Evolutionary conservation across 2,888 invertebrate genomes (phyloP), one percentile per base, ranked within the genome.

Genomic region (Plemyria rubiginata): DNA sequence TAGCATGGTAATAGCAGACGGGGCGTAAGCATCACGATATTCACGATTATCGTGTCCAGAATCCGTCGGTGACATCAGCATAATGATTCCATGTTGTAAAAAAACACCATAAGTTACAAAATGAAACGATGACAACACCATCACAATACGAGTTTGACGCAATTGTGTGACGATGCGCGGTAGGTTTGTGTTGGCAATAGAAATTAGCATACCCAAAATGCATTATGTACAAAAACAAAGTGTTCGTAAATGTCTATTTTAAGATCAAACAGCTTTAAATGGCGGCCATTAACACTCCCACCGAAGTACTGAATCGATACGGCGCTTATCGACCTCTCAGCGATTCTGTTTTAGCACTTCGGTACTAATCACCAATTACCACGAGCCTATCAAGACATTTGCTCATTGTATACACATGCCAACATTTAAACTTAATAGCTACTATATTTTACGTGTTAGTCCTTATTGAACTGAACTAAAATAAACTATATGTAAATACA

Each of bases 331-430:
- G 85, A 84, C 76, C 76, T 76, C 71, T 72, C 79, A 72, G 81
- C 78, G 76, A 85, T 79, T 84, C 75, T 72, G 83, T 90, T 88
- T 90, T 88, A 89, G 88, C 89, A 87, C 85, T 76, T 87, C 80
- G 77, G 76, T 85, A 85, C 87, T 90, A 90, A 90, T 86, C 75
- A 85, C 81, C 85, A 87, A 90, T 87, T 85, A 87, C 80, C 79
- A 82, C 79, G 77, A 71, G 75, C 73, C 75, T 74, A 81, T 80
- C 77, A 77, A 82, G 75, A 80, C 75, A 81, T 81, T 79, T 71
- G 66, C 67, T 70, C 75, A 70, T n/a, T 69, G 67, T 66, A 66
- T 66, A 57, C 60, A 60, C 63, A 68, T 60, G 62, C 64, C 59
- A 61, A 64, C 67, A 62, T 62, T 70, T 67, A 70, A 68, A 67